phyloP scores from a whole-genome alignment of 2,888 invertebrate genomes.

The Drosophila testacea region DNA sequence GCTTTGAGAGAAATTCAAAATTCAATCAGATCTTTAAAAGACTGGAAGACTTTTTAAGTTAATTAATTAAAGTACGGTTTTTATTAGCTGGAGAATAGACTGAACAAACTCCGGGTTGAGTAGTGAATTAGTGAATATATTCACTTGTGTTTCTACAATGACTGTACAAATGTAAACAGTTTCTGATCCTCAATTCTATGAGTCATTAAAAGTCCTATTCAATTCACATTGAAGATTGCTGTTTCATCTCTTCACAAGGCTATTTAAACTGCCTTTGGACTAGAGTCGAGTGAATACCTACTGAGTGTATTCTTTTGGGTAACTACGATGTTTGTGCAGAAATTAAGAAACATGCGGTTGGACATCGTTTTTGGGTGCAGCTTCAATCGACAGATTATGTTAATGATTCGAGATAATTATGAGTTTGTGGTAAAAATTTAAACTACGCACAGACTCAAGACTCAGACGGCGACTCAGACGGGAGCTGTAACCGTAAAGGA shows the following conservation, averaged over 20 bases:
- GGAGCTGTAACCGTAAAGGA: constrained; percentile 66
- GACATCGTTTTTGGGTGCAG: constrained; percentile 42
- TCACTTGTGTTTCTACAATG: too few relatives aligned
- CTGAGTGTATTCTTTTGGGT: constrained; percentile 18
- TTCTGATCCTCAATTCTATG: not conserved
- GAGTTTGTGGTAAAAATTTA: constrained; percentile 47
- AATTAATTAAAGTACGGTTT: too few relatives aligned
- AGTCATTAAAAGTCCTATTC: constrained; percentile 3
- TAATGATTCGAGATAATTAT: constrained; percentile 71
- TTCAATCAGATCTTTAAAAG: too few relatives aligned
- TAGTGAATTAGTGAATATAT: too few relatives aligned
- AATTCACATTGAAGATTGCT: not conserved
- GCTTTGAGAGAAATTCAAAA: too few relatives aligned
- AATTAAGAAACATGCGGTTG: constrained; percentile 38
- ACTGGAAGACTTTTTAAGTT: too few relatives aligned
- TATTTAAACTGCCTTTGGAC: not conserved
- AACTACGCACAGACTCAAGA: constrained; percentile 20
- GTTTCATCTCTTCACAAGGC: not conserved
- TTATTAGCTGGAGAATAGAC: too few relatives aligned
- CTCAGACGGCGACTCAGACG: constrained; percentile 36
- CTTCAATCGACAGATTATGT: constrained; percentile 71
- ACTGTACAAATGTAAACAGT: too few relatives aligned
- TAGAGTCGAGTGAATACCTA: constrained; percentile 5
- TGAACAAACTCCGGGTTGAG: too few relatives aligned
- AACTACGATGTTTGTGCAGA: constrained; percentile 22